Evolutionary conservation across 2,797 vertebrate genomes (phyloP).

Genomic region (Phalanger gymnotis): DNA sequence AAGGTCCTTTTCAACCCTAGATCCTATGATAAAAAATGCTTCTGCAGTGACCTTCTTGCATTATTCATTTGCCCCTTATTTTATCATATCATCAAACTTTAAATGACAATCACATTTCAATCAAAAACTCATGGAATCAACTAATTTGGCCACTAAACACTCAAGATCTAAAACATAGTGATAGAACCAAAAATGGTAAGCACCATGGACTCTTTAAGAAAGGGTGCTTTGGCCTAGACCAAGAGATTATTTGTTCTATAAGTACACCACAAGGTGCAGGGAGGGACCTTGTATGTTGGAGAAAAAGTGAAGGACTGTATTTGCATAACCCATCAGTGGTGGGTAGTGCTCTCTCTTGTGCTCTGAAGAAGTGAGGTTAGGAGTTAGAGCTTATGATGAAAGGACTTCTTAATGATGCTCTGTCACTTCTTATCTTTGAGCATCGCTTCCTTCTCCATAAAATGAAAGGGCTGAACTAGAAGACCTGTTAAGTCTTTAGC

Average conservation of each 20-base stretch:
- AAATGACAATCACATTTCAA: not conserved
- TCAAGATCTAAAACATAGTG: not conserved
- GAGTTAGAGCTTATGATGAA: not conserved
- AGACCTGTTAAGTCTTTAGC: not conserved
- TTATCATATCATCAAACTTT: too few species aligned
- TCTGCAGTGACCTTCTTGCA: not conserved
- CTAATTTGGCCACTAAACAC: not conserved
- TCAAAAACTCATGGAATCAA: not conserved
- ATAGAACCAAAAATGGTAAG: not conserved
- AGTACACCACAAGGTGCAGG: not conserved
- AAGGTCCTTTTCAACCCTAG: not conserved
- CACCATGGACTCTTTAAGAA: not conserved
- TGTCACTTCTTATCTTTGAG: not conserved
- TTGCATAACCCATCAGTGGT: not conserved
- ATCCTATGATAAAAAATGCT: not conserved
- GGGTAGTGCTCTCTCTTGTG: not conserved
- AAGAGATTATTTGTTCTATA: not conserved
- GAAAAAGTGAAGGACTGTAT: not conserved
- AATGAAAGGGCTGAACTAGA: not conserved
- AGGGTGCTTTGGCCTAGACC: not conserved
- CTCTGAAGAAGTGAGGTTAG: not conserved
- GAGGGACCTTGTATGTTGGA: not conserved
- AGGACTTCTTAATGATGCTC: not conserved
- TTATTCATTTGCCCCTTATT: not conserved
- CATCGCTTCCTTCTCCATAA: not conserved